Base-by-base conservation (phyloP, 2,113 vertebrate genomes). In the Meriones unguiculatus region DNA sequence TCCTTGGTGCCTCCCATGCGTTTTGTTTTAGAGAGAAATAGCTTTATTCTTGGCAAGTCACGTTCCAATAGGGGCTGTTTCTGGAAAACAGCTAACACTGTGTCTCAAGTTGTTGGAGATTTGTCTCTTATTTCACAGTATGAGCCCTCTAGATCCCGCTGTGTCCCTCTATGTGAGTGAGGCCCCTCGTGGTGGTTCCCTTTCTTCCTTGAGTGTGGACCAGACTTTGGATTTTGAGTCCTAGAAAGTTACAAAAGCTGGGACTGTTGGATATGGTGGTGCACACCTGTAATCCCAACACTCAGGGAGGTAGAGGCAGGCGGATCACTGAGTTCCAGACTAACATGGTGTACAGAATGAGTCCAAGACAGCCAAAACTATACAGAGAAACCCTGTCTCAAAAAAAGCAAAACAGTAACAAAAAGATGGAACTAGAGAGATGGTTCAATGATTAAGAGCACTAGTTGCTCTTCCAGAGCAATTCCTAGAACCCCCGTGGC, bases 11-110 rank as follows among this genome's bases (percentile, higher is more conserved):
- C 72, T 94, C 72, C 69, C 41, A 30, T 50, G 70, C 70, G n/a
- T 72, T 78, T 64, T 7, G 0, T 59, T 25, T 91, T 82, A 93
- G 86, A 88, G 18, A 64, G 4, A 89, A 94, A 94, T 70, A 94
- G 57, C 95, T 94, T 91, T 50, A n/a, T 82, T 67, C 87, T 90
- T 24, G 22, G 57, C n/a, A 17, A 54, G 38, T 73, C 62, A 7
- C 1, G 11, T 22, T 89, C 69, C 78, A 89, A 38, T 65, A 2
- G 46, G 38, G 52, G 24, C n/a, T 72, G 4, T 96, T 94, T 96
- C 96, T 94, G 80, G 85, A 59, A 95, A 76, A 54, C 41, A n/a
- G 32, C 86, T 50, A 84, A 24, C 65, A 1, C 14, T 81, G 22
- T 88, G 46, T 32, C 75, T 46, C 77, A 67, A 89, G 54, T 82